Percentiles rank a stretch among this genome's conserved stretches.
Conservation (phyloP, 2,888 invertebrate genomes). For the Stenichneumon culpator region DNA sequence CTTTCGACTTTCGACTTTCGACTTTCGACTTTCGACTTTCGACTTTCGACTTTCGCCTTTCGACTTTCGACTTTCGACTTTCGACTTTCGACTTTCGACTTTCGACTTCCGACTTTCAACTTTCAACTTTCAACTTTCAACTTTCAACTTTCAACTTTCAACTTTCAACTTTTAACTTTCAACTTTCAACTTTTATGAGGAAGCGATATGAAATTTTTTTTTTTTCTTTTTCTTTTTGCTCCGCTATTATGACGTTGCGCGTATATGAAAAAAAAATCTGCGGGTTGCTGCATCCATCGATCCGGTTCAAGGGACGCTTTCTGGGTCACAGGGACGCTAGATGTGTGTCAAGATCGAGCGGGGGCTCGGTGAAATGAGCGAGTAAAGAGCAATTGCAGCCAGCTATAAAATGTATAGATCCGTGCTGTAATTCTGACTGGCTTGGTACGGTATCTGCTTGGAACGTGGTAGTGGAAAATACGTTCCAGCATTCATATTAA, state of each 20-base stretch:
- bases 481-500: background rate
- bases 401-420: background rate
- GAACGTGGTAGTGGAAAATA: background rate
- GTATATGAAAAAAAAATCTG: background rate
- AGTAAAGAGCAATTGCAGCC: background rate
- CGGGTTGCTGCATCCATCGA: constrained; percentile 11
- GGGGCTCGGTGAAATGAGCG: constrained; percentile 3
- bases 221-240: background rate
- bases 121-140: no score
- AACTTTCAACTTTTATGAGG: no score
- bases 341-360: constrained; percentile 38
- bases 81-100: no score
- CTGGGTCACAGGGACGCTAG: constrained; percentile 2
- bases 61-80: no score
- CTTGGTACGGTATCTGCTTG: background rate
- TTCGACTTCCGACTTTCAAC: no score
- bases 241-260: background rate
- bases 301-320: constrained; percentile 10
- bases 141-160: no score
- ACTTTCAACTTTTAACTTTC: no score
- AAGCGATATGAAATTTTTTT: no score
- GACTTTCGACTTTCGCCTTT: no score
- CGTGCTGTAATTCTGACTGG: constrained; percentile 2
- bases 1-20: no score
- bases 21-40: no score